Evolutionary conservation across 2,797 vertebrate genomes (phyloP).

Genomic region (Tokudaia tokunoshimensis): DNA sequence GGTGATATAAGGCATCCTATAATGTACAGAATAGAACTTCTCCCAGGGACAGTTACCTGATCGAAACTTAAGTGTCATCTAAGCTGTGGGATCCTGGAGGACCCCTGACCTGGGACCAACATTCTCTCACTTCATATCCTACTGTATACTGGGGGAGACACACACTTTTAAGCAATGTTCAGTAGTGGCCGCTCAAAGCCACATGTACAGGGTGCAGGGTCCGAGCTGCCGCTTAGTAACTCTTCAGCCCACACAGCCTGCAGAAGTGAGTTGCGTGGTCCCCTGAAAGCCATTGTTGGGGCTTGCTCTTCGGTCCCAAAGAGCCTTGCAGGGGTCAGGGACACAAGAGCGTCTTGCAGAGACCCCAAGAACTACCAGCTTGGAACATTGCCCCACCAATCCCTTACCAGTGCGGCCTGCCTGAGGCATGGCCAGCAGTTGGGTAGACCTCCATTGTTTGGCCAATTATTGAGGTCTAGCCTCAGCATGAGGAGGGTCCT

Average conservation of each 20-base stretch:
- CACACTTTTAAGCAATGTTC: background rate
- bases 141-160: background rate
- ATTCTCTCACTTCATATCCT: background rate
- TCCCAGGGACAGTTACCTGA: background rate
- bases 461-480: background rate
- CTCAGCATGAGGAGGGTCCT: background rate
- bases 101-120: background rate
- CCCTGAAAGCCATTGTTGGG: background rate
- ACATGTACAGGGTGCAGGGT: background rate
- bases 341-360: background rate
- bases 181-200: background rate
- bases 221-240: background rate
- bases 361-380: background rate
- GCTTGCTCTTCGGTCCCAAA: background rate
- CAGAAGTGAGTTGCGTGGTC: background rate
- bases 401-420: too few species aligned
- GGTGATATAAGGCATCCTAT: background rate
- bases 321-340: too few species aligned
- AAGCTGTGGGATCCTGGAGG: background rate
- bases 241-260: background rate
- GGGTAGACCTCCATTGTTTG: background rate
- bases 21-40: background rate
- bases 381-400: background rate
- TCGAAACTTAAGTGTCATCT: background rate
- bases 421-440: background rate